Conservation (phyloP, 2,888 invertebrate genomes). For the Blastobasis adustella region DNA sequence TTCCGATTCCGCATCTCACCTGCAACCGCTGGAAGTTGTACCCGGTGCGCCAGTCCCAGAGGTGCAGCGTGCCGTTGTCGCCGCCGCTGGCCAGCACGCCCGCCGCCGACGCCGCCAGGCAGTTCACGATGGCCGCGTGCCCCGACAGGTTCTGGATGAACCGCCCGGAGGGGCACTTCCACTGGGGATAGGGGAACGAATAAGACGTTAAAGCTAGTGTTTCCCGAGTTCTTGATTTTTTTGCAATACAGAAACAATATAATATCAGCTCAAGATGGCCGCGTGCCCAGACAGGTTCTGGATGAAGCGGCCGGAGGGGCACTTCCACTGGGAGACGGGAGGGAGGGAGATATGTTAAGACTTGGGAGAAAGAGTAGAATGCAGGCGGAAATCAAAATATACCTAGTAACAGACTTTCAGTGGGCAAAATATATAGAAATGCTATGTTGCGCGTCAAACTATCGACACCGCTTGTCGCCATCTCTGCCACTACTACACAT, state of each 20-base stretch:
- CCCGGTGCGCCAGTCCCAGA: constrained; percentile 99
- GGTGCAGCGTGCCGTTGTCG: constrained; percentile 97
- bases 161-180: constrained; percentile 98
- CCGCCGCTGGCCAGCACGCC: constrained; percentile 98
- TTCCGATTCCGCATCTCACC: constrained; percentile 38
- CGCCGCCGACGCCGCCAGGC: constrained; percentile 94
- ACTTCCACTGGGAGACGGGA: constrained; percentile 91
- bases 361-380: too few relatives aligned
- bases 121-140: constrained; percentile 98
- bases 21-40: constrained; percentile 97
- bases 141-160: constrained; percentile 98
- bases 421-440: too few relatives aligned
- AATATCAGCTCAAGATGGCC: constrained; percentile 98
- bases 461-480: too few relatives aligned
- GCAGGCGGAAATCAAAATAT: too few relatives aligned
- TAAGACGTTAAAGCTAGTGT: too few relatives aligned
- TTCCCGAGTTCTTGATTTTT: too few relatives aligned
- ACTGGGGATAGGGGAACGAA: too few relatives aligned
- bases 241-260: too few relatives aligned
- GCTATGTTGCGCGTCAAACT: too few relatives aligned
- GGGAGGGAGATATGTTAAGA: too few relatives aligned
- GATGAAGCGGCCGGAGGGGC: constrained; percentile 97
- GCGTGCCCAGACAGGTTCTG: constrained; percentile 99
- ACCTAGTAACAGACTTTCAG: too few relatives aligned
- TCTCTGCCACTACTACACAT: too few relatives aligned